These are phyloP conservation scores for Alosa alosa DNA, from an alignment of 2,113 vertebrate species.

Conservation along the genomic window DNA sequence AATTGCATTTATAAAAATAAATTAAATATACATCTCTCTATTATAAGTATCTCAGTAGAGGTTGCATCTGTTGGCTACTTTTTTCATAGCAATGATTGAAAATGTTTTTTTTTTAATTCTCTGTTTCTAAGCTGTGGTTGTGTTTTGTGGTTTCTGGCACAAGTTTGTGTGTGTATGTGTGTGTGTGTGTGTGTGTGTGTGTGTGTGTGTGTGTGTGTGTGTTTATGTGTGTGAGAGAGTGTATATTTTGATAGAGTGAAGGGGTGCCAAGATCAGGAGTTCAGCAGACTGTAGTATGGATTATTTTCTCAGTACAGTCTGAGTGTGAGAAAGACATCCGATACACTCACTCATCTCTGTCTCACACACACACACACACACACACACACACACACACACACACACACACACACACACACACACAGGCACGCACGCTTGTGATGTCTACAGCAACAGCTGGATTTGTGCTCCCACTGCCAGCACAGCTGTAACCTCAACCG, in stretches of 20 bases:
- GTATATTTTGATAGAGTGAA: constrained; percentile 2
- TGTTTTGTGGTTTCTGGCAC: not conserved
- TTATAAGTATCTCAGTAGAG: not conserved
- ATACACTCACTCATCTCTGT: not conserved
- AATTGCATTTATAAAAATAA: not conserved
- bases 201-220: not conserved
- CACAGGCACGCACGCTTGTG: not conserved
- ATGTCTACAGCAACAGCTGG: constrained; percentile 28
- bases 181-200: not conserved
- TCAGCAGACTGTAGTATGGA: constrained; percentile 48
- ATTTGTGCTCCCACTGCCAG: not conserved
- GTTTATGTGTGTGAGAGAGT: constrained; percentile 42
- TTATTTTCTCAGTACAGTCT: constrained; percentile 30
- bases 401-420: constrained; percentile 14
- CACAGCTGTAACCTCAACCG: not conserved
- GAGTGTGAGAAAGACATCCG: constrained; percentile 36
- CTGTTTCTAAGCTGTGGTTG: not conserved
- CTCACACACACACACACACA: constrained; percentile 28
- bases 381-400: constrained; percentile 22
- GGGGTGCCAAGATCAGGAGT: constrained; percentile 37
- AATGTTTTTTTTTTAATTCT: not conserved
- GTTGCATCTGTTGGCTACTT: not conserved
- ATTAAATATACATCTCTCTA: not conserved
- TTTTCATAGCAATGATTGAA: not conserved
- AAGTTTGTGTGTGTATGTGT: not conserved